Conservation (phyloP, 2,797 vertebrate species). For the Crossoptilon crossoptilon region DNA sequence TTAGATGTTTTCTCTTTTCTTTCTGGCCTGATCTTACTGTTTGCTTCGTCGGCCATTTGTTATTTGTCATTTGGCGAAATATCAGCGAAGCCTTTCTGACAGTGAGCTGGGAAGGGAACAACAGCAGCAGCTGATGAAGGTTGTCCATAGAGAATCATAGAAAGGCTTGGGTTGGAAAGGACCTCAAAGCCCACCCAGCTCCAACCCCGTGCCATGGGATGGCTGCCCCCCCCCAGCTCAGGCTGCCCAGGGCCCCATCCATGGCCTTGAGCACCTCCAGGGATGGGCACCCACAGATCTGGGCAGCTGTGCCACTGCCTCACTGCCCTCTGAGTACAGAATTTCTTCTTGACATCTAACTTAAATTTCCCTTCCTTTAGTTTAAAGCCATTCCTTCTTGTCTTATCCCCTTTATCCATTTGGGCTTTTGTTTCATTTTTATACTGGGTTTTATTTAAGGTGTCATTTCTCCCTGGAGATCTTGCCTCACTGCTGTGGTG, state of each 20-base stretch:
- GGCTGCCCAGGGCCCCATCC: too few relatives aligned
- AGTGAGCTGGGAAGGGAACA: neutral
- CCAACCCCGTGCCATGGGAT: too few relatives aligned
- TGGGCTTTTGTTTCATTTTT: neutral
- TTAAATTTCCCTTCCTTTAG: too few relatives aligned
- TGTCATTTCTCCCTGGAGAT: neutral
- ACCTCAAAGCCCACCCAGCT: too few relatives aligned
- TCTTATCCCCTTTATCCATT: neutral
- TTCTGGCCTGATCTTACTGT: conserved; percentile 27
- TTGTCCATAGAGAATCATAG: too few relatives aligned
- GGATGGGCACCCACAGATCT: too few relatives aligned
- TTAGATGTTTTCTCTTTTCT: conserved; percentile 54
- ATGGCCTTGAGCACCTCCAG: too few relatives aligned
- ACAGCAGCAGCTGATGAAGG: too few relatives aligned
- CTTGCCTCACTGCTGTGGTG: neutral
- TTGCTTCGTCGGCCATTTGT: conserved; percentile 34
- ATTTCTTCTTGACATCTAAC: too few relatives aligned
- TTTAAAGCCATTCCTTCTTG: neutral
- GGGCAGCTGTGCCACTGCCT: too few relatives aligned
- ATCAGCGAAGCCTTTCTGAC: conserved; percentile 35
- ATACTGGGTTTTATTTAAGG: neutral
- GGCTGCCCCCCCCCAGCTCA: too few relatives aligned
- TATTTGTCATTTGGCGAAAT: conserved; percentile 33
- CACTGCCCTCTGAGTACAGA: neutral
- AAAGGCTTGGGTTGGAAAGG: too few relatives aligned